Conservation (phyloP, 2,113 vertebrate species). For the Pedetes capensis region DNA sequence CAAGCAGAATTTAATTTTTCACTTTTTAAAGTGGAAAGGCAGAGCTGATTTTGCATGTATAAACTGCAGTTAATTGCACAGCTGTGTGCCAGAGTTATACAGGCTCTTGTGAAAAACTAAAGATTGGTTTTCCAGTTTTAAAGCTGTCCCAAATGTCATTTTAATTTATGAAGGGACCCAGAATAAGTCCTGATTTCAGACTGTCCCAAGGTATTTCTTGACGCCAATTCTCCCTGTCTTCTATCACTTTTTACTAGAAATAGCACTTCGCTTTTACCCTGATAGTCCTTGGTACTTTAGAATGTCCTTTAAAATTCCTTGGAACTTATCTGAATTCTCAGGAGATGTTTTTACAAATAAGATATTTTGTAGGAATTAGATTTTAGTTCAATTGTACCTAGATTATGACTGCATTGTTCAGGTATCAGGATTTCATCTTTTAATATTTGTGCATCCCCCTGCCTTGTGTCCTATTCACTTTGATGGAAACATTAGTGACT, state of each 20-base stretch:
- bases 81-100: not conserved
- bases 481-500: not conserved
- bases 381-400: not conserved
- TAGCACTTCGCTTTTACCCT: not conserved
- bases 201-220: not conserved
- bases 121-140: constrained; percentile 5
- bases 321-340: not conserved
- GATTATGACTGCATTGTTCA: not conserved
- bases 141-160: constrained; percentile 21
- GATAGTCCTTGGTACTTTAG: not conserved
- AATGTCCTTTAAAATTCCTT: constrained; percentile 37
- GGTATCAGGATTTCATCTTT: not conserved
- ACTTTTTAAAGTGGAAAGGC: constrained; percentile 35
- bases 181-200: constrained; percentile 20
- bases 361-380: constrained; percentile 10
- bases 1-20: constrained; percentile 51
- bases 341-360: not conserved
- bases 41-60: constrained; percentile 41
- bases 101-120: constrained; percentile 5
- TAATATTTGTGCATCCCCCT: not conserved
- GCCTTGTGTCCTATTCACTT: not conserved
- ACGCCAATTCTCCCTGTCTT: not conserved
- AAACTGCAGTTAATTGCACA: constrained; percentile 50
- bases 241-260: constrained; percentile 39
- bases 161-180: constrained; percentile 44